Evolutionary conservation across 2,888 invertebrate genomes (phyloP), one percentile per base, ranked within the genome.

Genomic region (Hypomecis atomaria): DNA sequence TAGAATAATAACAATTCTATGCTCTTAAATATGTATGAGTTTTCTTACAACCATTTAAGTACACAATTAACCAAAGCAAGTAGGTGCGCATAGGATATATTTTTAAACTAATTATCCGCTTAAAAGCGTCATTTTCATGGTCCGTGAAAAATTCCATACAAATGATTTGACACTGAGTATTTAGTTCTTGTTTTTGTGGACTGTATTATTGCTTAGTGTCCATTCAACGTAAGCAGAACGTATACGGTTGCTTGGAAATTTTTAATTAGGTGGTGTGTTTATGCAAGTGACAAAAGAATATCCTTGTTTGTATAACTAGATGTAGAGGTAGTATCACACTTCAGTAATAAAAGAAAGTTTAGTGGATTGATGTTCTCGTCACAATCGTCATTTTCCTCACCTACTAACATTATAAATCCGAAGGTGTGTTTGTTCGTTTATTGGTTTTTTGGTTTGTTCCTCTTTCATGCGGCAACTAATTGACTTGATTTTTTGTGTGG

Each of bases 151-250:
- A 61, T 49, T 47, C 49, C 49, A 49, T 34, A 54, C 47, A 40
- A 54, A 61, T 44, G 49, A 11, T 47, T 47, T 47, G 38, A 44
- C 36, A 55, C 43, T 37, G 34, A 42, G 13, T 43, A 37, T 62
- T 63, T 62, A 67, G 61, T 62, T 71, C 63, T 62, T 73, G 55
- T 70, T 50, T 40, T 53, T 42, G 23, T 52, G 11, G 5, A 47
- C 3, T 36, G 5, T 49, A 8, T 36, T 34, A 36, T 36, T 23
- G 23, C 23, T 7, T 49, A 9, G 34, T 6, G 9, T 10, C 8
- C 3, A 9, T 47, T 13, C 23, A 9, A 33, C 4, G 9, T 8
- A 47, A 23, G 33, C 6, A 47, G 33, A 33, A 47, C 47, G 47
- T 47, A 47, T 33, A 23, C 33, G n/a, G 2, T 11, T 43, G 23